These are phyloP conservation scores for Perithous albicinctus DNA, from an alignment of 2,888 invertebrate species.

Conservation along the genomic window DNA sequence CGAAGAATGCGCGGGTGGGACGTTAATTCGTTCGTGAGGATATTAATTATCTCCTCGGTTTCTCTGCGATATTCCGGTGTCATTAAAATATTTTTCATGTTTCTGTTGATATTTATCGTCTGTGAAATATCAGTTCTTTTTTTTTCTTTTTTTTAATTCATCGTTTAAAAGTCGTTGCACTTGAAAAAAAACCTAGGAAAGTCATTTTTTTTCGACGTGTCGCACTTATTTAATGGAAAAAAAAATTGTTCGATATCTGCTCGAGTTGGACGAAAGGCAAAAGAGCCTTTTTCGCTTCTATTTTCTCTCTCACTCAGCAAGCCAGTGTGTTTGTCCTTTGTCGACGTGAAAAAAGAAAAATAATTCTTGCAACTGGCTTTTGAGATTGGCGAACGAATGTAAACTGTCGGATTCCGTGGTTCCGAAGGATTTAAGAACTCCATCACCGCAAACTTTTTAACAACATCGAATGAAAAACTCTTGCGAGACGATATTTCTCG, in stretches of 20 bases:
- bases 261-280: slow-evolving; percentile 40
- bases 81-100: slow-evolving; percentile 11
- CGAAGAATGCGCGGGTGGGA: slow-evolving; percentile 16
- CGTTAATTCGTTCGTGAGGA: slow-evolving; percentile 32
- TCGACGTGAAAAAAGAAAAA: too few relatives aligned
- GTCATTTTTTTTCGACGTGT: slow-evolving; percentile 5
- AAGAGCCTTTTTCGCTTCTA: neutral
- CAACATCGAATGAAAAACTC: slow-evolving; percentile 44
- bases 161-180: neutral
- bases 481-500: slow-evolving; percentile 49
- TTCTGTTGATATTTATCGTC: slow-evolving; percentile 1
- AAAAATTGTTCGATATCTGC: slow-evolving; percentile 13
- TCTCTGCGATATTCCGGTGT: neutral
- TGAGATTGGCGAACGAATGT: slow-evolving; percentile 45
- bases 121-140: slow-evolving; percentile 17
- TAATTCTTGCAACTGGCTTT: neutral
- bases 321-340: too few relatives aligned
- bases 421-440: slow-evolving; percentile 39
- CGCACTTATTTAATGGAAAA: neutral
- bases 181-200: slow-evolving; percentile 30
- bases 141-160: too few relatives aligned
- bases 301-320: neutral
- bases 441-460: slow-evolving; percentile 45
- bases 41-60: slow-evolving; percentile 25
- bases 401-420: slow-evolving; percentile 40